These are phyloP conservation scores for Xiphophorus couchianus DNA, from an alignment of 2,113 vertebrate species.

Conservation along the genomic window DNA sequence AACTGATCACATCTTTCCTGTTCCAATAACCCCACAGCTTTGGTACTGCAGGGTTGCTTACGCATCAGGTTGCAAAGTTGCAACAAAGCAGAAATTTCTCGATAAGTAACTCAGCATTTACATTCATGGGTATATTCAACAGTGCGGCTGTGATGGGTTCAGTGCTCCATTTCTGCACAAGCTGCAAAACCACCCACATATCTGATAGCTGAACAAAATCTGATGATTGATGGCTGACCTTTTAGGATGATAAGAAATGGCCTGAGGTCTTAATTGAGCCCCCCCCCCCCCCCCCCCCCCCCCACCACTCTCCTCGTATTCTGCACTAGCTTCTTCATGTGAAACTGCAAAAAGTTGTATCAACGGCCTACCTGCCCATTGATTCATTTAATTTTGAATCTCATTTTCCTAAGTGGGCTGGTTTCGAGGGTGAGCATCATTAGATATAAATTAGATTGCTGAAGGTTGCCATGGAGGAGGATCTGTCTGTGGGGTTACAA, in stretches of 20 bases:
- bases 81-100: not conserved
- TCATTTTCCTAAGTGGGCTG: constrained; percentile 52
- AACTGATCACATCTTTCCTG: not conserved
- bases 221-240: not conserved
- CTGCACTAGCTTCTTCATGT: not conserved
- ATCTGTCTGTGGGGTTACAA: constrained; percentile 55
- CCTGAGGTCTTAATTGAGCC: not conserved
- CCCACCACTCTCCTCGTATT: not conserved
- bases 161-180: not conserved
- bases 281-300: not conserved
- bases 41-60: not conserved
- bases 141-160: not conserved
- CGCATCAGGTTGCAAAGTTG: not conserved
- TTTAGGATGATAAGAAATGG: not conserved
- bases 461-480: constrained; percentile 58
- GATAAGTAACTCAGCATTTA: not conserved
- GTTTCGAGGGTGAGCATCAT: constrained; percentile 54
- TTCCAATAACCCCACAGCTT: not conserved
- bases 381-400: constrained; percentile 54
- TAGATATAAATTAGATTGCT: constrained; percentile 70
- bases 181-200: not conserved
- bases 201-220: not conserved
- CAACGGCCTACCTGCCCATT: constrained; percentile 42
- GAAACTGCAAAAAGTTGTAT: constrained; percentile 21
- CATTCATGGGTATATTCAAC: not conserved